A percentile compares a stretch with the other conserved stretches of the same genome.
phyloP scores from a whole-genome alignment of 2,113 vertebrate species.

The Chrysochloris asiatica region DNA sequence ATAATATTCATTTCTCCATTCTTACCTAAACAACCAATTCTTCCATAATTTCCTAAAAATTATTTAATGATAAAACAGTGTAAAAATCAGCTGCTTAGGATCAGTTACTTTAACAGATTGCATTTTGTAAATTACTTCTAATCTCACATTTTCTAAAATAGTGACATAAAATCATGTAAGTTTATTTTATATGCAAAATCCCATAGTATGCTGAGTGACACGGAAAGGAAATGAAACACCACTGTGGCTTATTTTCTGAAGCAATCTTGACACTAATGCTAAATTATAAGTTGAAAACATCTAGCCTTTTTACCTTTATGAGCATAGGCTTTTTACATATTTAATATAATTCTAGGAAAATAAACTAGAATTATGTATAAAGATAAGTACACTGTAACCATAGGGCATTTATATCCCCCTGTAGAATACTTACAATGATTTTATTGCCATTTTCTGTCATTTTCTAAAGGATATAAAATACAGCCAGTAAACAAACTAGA shows the following conservation, averaged over 20 bases:
- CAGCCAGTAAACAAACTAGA: conserved; percentile 90
- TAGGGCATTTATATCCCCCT: conserved; percentile 90
- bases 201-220: conserved; percentile 83
- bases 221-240: conserved; percentile 87
- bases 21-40: conserved; percentile 65
- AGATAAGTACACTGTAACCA: conserved; percentile 90
- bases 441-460: conserved; percentile 94
- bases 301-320: conserved; percentile 86
- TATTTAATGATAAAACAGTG: conserved; percentile 65
- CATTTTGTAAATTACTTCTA: conserved; percentile 79
- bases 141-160: conserved; percentile 78
- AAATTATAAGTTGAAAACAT: conserved; percentile 86
- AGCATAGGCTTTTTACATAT: conserved; percentile 93
- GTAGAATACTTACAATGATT: conserved; percentile 93
- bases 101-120: conserved; percentile 75
- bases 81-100: conserved; percentile 75
- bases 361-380: conserved; percentile 92
- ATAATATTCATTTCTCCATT: conserved; percentile 70
- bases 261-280: conserved; percentile 87
- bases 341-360: conserved; percentile 93
- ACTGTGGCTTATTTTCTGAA: conserved; percentile 85
- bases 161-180: conserved; percentile 80
- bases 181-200: conserved; percentile 84
- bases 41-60: conserved; percentile 69
- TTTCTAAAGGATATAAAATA: conserved; percentile 90